Percentiles rank a stretch among this genome's conserved stretches.
Conservation (phyloP, 1,140 invertebrate genomes). For the Drosophila pachea region DNA sequence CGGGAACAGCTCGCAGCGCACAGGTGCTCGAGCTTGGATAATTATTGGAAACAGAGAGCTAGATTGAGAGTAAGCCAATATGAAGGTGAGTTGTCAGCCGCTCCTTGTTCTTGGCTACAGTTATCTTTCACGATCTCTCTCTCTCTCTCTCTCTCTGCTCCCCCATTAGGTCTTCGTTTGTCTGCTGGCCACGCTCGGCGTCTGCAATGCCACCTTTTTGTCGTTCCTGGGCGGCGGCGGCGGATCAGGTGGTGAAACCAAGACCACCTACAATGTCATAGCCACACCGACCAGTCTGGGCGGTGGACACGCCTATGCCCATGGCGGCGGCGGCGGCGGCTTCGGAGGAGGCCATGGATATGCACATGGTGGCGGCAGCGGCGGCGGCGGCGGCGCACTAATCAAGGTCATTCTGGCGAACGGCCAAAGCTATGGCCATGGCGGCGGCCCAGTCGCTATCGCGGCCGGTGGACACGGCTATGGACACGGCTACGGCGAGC, state of each 20-base stretch:
- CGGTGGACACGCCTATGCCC: constrained; percentile 5
- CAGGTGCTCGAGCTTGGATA: constrained; percentile 22
- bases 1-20: constrained; percentile 51
- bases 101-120: constrained; percentile 24
- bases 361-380: constrained; percentile 13
- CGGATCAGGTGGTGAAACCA: constrained; percentile 40
- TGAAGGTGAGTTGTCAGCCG: constrained; percentile 62
- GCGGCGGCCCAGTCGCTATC: neutral
- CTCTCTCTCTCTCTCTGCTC: constrained; percentile 21
- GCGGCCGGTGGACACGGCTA: constrained; percentile 33
- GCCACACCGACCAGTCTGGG: constrained; percentile 48
- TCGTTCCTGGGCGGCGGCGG: constrained; percentile 68
- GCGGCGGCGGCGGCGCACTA: constrained; percentile 50
- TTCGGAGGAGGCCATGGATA: constrained; percentile 11
- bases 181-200: constrained; percentile 59
- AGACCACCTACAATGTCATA: constrained; percentile 63
- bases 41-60: constrained; percentile 16
- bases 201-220: constrained; percentile 67
- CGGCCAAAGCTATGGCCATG: constrained; percentile 48
- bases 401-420: constrained; percentile 68
- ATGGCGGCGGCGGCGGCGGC: constrained; percentile 15
- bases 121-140: too few relatives aligned
- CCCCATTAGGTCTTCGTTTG: constrained; percentile 61
- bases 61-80: constrained; percentile 28
- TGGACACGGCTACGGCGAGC: constrained; percentile 41